Base-by-base conservation (phyloP, 2,888 invertebrate genomes). In the Campopleginae sp. region DNA sequence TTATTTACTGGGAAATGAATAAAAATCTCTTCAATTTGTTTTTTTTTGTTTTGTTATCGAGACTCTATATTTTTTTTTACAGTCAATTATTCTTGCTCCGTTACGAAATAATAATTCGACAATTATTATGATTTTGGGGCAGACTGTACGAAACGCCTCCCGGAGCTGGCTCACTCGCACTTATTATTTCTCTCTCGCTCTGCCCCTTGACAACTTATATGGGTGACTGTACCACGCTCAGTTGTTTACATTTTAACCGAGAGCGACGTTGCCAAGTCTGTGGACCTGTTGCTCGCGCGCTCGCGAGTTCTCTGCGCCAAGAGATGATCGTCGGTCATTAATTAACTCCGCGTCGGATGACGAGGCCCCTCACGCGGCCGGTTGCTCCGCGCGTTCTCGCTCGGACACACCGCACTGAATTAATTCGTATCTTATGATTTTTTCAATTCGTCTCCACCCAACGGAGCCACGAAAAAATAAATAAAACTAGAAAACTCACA, bases 241-340 rank as follows among this genome's bases (percentile, higher is more conserved):
- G 92, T 92, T 93, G 93, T 93, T 93, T 93, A 93, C 93, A 93
- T 93, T 93, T 92, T 90, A 91, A 90, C 91, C 88, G 89, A 90
- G 88, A 86, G 91, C 92, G 85, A 86, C 89, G 93, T 93, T 93
- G 93, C 93, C 93, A 92, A 91, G 90, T 92, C 90, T 89, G 88
- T 87, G 88, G 89, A 92, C 92, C 93, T 92, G 93, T 92, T 92
- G 91, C 90, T 88, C 86, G 82, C 80, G 82, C 80, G 85, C 77
- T 71, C 74, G 76, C 66, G 75, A 71, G 70, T 61, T 78, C 78
- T 70, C 78, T 72, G 7, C 42, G 72, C 54, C 74, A 77, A 87
- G 83, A 86, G 86, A 90, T 89, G 86, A 90, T 89, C 89, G 85
- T 89, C 89, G 84, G 85, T 87, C 89, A 91, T 91, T 91, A 91